Conservation (phyloP, 2,113 vertebrate species). For the Laticauda colubrina region DNA sequence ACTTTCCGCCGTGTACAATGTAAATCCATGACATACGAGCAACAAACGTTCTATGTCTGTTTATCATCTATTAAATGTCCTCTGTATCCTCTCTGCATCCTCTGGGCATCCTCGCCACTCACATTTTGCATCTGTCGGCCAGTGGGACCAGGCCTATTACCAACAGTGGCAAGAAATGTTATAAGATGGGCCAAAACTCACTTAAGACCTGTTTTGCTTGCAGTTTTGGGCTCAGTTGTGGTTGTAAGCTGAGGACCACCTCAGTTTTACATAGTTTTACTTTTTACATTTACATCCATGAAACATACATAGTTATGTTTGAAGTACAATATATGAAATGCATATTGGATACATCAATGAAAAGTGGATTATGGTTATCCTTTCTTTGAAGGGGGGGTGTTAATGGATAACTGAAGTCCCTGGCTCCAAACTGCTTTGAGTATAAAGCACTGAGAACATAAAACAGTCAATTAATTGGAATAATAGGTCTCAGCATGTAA, state of each 20-base stretch:
- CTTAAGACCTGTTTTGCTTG: not conserved
- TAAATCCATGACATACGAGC: too few relatives aligned
- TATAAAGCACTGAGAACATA: constrained; percentile 79
- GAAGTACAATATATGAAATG: constrained; percentile 69
- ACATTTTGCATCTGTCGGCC: too few relatives aligned
- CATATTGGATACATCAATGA: constrained; percentile 73
- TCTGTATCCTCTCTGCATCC: too few relatives aligned
- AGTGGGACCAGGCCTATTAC: not conserved
- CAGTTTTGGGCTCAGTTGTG: not conserved
- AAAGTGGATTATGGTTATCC: constrained; percentile 70
- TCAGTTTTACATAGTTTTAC: constrained; percentile 46
- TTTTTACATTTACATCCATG: constrained; percentile 57
- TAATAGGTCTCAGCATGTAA: constrained; percentile 85
- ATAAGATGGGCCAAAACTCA: not conserved
- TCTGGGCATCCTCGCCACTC: too few relatives aligned
- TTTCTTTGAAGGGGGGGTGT: constrained; percentile 47
- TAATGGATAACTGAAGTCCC: constrained; percentile 70
- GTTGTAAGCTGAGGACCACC: not conserved
- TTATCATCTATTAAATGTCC: too few relatives aligned
- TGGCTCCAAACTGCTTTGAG: constrained; percentile 72
- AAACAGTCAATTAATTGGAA: constrained; percentile 88
- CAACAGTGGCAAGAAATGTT: not conserved
- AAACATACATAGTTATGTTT: constrained; percentile 61
- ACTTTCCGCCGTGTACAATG: too few relatives aligned
- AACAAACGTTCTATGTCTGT: too few relatives aligned